A percentile compares a stretch with the other conserved stretches of the same genome.
These are phyloP conservation scores for Amniataba percoides DNA, from an alignment of 2,797 vertebrate species.

Conservation along the genomic window DNA sequence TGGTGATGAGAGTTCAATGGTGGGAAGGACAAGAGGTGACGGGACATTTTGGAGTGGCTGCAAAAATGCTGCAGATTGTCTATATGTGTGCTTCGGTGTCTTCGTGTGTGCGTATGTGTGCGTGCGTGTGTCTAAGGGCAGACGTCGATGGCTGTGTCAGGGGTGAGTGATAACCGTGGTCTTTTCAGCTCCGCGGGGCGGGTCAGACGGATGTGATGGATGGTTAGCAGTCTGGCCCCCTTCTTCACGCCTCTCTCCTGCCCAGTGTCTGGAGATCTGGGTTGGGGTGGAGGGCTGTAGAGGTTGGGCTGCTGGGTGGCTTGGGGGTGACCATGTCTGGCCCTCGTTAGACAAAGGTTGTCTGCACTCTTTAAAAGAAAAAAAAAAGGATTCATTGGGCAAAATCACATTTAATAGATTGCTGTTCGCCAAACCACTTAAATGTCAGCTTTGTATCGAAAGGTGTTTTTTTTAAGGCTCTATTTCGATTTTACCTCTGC, in stretches of 20 bases:
- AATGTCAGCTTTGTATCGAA: conserved; percentile 6
- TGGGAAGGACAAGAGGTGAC: conserved; percentile 73
- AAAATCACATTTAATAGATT: conserved; percentile 25
- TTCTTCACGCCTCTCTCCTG: conserved; percentile 64
- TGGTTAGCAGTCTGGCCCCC: conserved; percentile 71
- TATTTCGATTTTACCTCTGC: not conserved
- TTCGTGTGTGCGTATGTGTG: conserved; percentile 29
- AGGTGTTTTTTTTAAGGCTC: conserved; percentile 7
- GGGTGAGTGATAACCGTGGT: conserved; percentile 84
- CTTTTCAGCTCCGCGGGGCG: conserved; percentile 79
- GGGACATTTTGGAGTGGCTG: conserved; percentile 70
- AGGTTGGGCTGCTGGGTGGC: conserved; percentile 31
- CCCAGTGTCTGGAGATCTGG: conserved; percentile 70
- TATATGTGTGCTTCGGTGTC: conserved; percentile 43
- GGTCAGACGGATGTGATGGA: conserved; percentile 82
- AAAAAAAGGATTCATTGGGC: conserved; percentile 7
- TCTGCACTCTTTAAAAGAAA: conserved; percentile 29
- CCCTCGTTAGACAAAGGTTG: conserved; percentile 57
- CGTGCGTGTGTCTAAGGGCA: conserved; percentile 60
- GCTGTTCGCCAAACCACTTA: conserved; percentile 25
- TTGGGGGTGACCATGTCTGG: conserved; percentile 47
- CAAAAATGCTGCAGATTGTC: conserved; percentile 50
- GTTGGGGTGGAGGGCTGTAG: conserved; percentile 42
- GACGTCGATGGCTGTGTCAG: conserved; percentile 81
- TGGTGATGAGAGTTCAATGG: conserved; percentile 77